Percentiles rank a stretch among this genome's conserved stretches.
phyloP scores from a whole-genome alignment of 2,797 vertebrate genomes.

The Columba guinea region DNA sequence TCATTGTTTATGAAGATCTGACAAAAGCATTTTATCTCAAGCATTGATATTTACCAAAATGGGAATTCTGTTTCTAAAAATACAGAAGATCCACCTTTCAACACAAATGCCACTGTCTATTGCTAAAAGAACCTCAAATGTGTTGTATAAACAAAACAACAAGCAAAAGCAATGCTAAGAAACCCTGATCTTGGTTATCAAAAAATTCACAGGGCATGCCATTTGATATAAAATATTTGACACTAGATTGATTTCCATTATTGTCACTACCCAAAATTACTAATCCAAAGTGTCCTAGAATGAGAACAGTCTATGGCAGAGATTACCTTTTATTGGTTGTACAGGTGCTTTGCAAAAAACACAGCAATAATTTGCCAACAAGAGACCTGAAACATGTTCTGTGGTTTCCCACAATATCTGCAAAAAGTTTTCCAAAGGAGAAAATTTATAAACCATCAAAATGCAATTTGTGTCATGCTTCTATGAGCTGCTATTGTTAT shows the following conservation, averaged over 20 bases:
- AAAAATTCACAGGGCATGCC: neutral
- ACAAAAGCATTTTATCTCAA: slow-evolving; percentile 19
- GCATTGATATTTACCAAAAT: neutral
- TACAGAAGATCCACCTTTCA: neutral
- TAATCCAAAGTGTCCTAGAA: neutral
- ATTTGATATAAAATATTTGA: neutral
- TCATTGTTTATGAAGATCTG: slow-evolving; percentile 25
- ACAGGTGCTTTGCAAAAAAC: neutral
- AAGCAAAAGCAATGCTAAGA: neutral
- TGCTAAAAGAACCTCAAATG: neutral
- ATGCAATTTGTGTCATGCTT: neutral
- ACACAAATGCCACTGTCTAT: neutral
- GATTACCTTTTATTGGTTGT: neutral
- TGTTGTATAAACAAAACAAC: neutral
- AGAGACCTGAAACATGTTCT: neutral
- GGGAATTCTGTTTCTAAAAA: neutral
- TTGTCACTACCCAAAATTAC: neutral
- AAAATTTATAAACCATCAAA: neutral
- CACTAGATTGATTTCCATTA: neutral
- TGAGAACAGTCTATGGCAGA: neutral
- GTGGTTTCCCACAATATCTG: neutral
- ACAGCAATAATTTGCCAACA: neutral
- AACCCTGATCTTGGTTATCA: neutral
- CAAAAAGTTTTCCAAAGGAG: neutral
- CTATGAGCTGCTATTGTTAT: neutral